Percentiles rank a stretch among this genome's conserved stretches.
These are phyloP conservation scores for Ophiodon elongatus DNA, from an alignment of 2,113 vertebrate species.

Conservation along the genomic window DNA sequence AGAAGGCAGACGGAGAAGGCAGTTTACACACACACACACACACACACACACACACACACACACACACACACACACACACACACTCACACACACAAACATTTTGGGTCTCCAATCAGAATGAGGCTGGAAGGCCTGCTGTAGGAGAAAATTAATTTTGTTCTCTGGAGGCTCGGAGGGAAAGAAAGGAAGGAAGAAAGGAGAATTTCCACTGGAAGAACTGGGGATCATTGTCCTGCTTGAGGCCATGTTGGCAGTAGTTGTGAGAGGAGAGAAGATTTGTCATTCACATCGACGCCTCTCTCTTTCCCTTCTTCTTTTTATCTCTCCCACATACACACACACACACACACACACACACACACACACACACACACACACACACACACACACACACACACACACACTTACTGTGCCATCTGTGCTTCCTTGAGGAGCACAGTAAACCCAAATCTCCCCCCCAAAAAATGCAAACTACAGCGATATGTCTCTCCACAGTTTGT, in stretches of 20 bases:
- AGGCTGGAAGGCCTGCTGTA: conserved; percentile 51
- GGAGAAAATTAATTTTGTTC: conserved; percentile 74
- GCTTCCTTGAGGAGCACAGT: conserved; percentile 54
- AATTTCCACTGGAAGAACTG: conserved; percentile 31
- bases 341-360: neutral
- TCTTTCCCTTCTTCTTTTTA: conserved; percentile 12
- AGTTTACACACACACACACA: conserved; percentile 17
- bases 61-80: no score
- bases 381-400: conserved; percentile 1
- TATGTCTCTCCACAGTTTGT: conserved; percentile 30
- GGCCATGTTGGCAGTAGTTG: conserved; percentile 58
- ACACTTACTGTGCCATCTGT: conserved; percentile 57
- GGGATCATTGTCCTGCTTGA: conserved; percentile 49
- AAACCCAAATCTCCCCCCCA: conserved; percentile 32
- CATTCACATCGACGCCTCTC: conserved; percentile 45
- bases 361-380: conserved; percentile 6
- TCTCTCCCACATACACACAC: conserved; percentile 11
- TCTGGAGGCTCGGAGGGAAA: conserved; percentile 32
- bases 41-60: conserved; percentile 32
- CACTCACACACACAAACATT: conserved; percentile 21
- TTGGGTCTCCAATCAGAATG: conserved; percentile 29
- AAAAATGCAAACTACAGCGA: conserved; percentile 37
- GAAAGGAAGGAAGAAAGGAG: neutral
- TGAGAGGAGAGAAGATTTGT: conserved; percentile 53
- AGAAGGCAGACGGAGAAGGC: conserved; percentile 16